A percentile compares a stretch with the other conserved stretches of the same genome.
phyloP scores from a whole-genome alignment of 1,140 invertebrate species.

The Pogonognathellus flavescens region DNA sequence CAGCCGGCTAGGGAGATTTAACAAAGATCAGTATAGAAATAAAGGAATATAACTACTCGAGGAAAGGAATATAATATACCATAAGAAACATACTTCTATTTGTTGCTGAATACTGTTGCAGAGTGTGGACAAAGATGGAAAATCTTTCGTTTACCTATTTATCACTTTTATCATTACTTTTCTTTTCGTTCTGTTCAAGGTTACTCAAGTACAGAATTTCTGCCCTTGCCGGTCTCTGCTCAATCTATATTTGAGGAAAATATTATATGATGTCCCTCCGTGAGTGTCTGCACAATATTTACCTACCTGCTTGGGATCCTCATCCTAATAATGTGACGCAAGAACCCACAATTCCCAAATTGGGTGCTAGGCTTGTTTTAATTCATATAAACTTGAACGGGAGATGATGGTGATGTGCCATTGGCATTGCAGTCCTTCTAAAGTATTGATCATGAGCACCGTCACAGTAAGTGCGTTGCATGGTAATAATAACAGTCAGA shows the following conservation, averaged over 20 bases:
- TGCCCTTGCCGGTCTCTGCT: slow-evolving; percentile 47
- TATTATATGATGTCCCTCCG: slow-evolving; percentile 16
- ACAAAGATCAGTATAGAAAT: no score
- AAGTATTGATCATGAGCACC: no score
- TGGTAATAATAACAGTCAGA: neutral
- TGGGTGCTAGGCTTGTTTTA: neutral
- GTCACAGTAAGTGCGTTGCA: no score
- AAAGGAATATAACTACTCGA: no score
- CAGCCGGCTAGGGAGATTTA: no score
- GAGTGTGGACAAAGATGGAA: slow-evolving; percentile 22
- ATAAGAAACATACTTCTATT: no score
- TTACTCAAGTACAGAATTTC: slow-evolving; percentile 40
- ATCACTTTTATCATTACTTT: slow-evolving; percentile 53
- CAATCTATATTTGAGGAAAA: slow-evolving; percentile 28
- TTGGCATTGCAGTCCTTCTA: no score
- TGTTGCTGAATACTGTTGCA: neutral
- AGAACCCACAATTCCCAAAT: slow-evolving; percentile 12
- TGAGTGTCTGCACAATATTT: slow-evolving; percentile 36
- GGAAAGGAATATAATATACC: no score
- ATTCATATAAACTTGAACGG: neutral
- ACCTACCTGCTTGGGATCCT: neutral
- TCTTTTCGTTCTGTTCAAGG: slow-evolving; percentile 56
- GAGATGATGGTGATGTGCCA: no score
- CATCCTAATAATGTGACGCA: neutral
- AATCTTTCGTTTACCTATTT: slow-evolving; percentile 21